Percentiles rank a stretch among this genome's conserved stretches.
phyloP scores from a whole-genome alignment of 2,888 invertebrate genomes.

The Oscheius sp. region DNA sequence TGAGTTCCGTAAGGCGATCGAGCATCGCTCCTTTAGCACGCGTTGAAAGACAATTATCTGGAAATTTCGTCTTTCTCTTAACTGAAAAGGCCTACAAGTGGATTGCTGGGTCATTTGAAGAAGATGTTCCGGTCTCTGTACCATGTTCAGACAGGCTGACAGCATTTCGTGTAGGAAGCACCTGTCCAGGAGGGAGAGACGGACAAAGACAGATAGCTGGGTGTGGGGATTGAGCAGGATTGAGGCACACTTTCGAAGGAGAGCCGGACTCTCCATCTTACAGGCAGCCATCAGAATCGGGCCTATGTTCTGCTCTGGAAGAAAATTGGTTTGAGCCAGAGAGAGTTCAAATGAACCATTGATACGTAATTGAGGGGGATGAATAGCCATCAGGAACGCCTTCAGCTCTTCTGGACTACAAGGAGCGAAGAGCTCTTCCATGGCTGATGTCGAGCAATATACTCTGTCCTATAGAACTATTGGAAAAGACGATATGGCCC shows the following conservation, averaged over 20 bases:
- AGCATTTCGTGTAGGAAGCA: constrained; percentile 73
- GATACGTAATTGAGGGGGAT: constrained; percentile 73
- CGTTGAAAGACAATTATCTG: constrained; percentile 72
- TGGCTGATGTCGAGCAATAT: constrained; percentile 45
- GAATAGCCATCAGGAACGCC: constrained; percentile 72
- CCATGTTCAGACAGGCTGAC: constrained; percentile 70
- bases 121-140: constrained; percentile 70
- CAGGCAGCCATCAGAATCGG: constrained; percentile 72
- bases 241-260: constrained; percentile 71
- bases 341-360: constrained; percentile 55
- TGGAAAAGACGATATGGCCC: not conserved
- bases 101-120: constrained; percentile 73
- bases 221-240: constrained; percentile 68
- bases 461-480: constrained; percentile 47
- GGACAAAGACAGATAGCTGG: constrained; percentile 71
- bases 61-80: constrained; percentile 2
- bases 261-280: constrained; percentile 72
- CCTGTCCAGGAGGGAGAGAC: constrained; percentile 72
- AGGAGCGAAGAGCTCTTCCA: constrained; percentile 71
- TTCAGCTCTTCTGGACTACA: constrained; percentile 72
- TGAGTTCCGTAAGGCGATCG: constrained; percentile 67
- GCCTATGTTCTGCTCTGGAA: constrained; percentile 70
- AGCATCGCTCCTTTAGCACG: constrained; percentile 71
- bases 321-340: not conserved
- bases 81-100: constrained; percentile 61